These are phyloP conservation scores for Vireo altiloquus DNA, from an alignment of 2,113 vertebrate species.

Conservation along the genomic window DNA sequence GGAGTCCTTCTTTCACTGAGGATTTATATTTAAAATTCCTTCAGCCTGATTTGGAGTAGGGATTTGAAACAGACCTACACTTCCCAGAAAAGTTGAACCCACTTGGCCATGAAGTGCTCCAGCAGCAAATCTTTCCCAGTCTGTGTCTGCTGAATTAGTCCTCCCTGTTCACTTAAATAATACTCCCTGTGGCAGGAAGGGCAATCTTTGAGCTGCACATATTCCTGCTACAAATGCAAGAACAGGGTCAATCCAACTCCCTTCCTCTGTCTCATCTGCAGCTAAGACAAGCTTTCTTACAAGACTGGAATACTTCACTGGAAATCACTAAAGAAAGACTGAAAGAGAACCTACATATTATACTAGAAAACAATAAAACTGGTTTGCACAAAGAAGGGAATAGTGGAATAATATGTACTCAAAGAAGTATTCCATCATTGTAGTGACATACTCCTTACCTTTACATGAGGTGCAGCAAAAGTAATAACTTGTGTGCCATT, in stretches of 20 bases:
- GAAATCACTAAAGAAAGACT: background rate
- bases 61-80: fast-evolving
- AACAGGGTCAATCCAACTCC: background rate
- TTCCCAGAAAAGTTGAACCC: conserved; percentile 26
- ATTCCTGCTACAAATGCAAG: background rate
- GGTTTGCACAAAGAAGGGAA: background rate
- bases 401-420: background rate
- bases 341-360: background rate
- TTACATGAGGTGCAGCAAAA: conserved; percentile 78
- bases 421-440: background rate
- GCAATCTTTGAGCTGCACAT: background rate
- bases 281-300: background rate
- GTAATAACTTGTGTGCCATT: conserved; percentile 84
- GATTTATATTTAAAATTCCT: background rate
- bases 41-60: background rate
- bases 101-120: background rate
- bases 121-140: background rate
- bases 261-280: background rate
- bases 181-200: background rate
- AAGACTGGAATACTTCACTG: background rate
- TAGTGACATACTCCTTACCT: conserved; percentile 69
- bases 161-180: background rate
- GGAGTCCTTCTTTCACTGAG: background rate
- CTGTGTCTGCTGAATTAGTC: background rate
- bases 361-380: background rate